phyloP scores from a whole-genome alignment of 1,140 invertebrate species.

The Diachasma alloeum region DNA sequence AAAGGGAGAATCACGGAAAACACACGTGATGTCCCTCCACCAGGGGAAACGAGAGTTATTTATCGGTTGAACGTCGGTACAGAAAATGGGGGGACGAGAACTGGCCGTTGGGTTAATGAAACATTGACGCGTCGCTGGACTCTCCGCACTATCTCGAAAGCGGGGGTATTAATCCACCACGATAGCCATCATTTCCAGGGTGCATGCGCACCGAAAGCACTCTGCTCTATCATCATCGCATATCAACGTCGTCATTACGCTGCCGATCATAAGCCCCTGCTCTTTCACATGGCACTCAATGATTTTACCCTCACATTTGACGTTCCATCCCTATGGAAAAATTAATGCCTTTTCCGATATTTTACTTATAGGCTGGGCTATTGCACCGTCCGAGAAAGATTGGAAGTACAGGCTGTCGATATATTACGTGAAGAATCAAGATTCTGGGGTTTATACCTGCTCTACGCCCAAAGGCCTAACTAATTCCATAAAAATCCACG shows the following conservation, averaged over 20 bases:
- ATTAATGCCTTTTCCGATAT: neutral
- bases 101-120: neutral
- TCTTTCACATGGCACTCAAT: neutral
- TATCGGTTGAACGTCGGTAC: neutral
- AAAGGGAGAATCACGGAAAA: constrained; percentile 6
- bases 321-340: neutral
- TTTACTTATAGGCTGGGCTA: constrained; percentile 75
- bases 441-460: constrained; percentile 86
- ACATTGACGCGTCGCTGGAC: neutral
- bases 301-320: neutral
- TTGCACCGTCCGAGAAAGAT: constrained; percentile 76
- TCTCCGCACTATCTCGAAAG: neutral
- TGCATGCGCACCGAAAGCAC: neutral
- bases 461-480: constrained; percentile 80
- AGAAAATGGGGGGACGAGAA: neutral
- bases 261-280: neutral
- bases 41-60: neutral
- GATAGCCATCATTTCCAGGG: neutral
- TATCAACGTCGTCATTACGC: neutral
- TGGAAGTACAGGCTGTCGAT: constrained; percentile 85
- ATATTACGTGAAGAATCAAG: constrained; percentile 81
- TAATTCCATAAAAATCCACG: constrained; percentile 80
- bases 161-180: neutral
- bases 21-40: neutral
- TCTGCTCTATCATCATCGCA: neutral